Percentiles rank a stretch among this genome's conserved stretches.
Evolutionary conservation across 1,140 invertebrate genomes (phyloP).

Genomic region (Leptinotarsa lineolata): DNA sequence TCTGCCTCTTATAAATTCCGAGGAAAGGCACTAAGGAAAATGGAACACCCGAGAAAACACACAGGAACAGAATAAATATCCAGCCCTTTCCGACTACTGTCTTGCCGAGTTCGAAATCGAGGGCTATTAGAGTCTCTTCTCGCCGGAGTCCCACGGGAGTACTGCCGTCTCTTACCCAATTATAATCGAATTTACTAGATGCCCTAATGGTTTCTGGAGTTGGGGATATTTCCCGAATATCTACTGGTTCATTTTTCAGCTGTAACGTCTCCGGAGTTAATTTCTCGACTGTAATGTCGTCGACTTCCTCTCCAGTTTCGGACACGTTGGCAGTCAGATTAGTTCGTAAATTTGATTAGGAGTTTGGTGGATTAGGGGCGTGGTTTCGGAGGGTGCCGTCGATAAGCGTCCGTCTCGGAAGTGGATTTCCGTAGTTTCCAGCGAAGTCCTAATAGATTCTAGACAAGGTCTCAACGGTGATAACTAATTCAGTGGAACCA

Average conservation of each 20-base stretch:
- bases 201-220: not conserved
- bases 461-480: no score
- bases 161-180: not conserved
- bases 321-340: not conserved
- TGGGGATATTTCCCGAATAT: not conserved
- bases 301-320: no score
- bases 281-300: not conserved
- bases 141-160: not conserved
- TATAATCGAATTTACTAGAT: not conserved
- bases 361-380: not conserved
- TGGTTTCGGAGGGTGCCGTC: not conserved
- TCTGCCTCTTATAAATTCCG: not conserved
- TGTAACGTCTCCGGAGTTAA: not conserved
- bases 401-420: not conserved
- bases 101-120: not conserved
- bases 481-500: no score
- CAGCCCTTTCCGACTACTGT: not conserved
- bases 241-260: constrained; percentile 5
- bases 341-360: not conserved
- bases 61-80: not conserved
- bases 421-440: not conserved
- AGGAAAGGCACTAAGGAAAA: constrained; percentile 2
- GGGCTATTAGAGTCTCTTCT: constrained; percentile 2
- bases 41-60: not conserved
- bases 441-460: not conserved